These are phyloP conservation scores for Percopsis omiscomaycus DNA, from an alignment of 2,797 vertebrate genomes.

Conservation along the genomic window DNA sequence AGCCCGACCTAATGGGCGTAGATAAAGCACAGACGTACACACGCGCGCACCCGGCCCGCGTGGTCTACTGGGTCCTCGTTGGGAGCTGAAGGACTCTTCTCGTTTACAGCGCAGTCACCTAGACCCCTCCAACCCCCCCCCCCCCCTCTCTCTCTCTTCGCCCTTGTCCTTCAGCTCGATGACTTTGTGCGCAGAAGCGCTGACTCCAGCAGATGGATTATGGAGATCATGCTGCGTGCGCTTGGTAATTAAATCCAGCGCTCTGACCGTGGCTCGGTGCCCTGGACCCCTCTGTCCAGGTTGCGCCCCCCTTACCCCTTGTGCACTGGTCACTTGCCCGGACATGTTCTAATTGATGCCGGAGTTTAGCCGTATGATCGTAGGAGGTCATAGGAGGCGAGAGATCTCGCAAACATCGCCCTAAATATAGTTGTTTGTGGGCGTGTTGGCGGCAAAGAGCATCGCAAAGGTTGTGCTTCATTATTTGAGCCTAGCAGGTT, in stretches of 20 bases:
- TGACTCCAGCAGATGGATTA: constrained; percentile 72
- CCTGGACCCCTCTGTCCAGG: constrained; percentile 62
- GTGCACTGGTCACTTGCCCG: constrained; percentile 40
- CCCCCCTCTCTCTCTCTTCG: not conserved
- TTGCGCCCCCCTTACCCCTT: constrained; percentile 49
- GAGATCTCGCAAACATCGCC: not conserved
- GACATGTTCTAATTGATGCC: constrained; percentile 48
- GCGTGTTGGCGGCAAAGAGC: too few species aligned
- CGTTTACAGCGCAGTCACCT: constrained; percentile 71
- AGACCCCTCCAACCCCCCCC: constrained; percentile 39
- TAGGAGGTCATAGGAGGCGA: not conserved
- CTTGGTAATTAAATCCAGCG: constrained; percentile 69
- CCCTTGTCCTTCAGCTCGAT: constrained; percentile 60
- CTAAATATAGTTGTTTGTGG: too few species aligned
- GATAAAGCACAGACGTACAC: constrained; percentile 45
- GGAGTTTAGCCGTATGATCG: constrained; percentile 23
- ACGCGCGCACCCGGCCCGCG: constrained; percentile 16
- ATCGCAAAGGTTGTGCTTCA: too few species aligned
- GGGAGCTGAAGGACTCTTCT: constrained; percentile 61
- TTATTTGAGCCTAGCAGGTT: too few species aligned
- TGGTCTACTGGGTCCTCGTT: constrained; percentile 43
- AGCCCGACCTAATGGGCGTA: constrained; percentile 50
- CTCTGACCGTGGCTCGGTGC: constrained; percentile 48
- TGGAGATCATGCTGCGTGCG: constrained; percentile 69
- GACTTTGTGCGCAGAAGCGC: constrained; percentile 46